Conservation (phyloP, 2,113 vertebrate genomes). For the Ailuropoda melanoleuca region DNA sequence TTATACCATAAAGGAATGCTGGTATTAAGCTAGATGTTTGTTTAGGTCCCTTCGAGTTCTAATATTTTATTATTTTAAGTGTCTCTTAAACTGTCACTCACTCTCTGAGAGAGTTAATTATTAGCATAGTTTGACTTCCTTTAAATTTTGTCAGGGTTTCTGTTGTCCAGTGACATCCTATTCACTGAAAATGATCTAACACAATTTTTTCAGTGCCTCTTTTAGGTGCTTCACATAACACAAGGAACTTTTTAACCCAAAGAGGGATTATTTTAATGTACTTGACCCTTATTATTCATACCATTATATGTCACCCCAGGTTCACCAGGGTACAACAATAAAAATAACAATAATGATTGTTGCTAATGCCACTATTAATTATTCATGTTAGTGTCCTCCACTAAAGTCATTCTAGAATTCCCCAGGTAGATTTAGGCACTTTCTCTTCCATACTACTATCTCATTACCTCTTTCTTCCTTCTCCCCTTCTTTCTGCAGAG, state of each 20-base stretch:
- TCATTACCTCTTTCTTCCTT: neutral
- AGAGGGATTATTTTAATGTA: neutral
- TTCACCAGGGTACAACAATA: neutral
- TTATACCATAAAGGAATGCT: neutral
- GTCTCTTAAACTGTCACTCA: neutral
- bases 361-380: conserved; percentile 41
- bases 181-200: neutral
- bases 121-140: neutral
- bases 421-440: neutral
- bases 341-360: neutral
- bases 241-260: neutral
- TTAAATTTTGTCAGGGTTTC: neutral
- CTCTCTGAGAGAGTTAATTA: neutral
- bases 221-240: neutral
- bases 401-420: conserved; percentile 36
- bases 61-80: neutral
- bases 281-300: neutral
- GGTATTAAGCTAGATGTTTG: neutral
- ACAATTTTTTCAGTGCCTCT: neutral
- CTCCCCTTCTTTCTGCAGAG: neutral
- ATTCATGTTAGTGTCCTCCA: conserved; percentile 28
- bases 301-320: neutral
- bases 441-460: neutral
- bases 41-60: neutral
- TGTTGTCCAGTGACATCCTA: neutral